Base-by-base conservation (phyloP, 2,113 vertebrate genomes). In the Petaurus breviceps region DNA sequence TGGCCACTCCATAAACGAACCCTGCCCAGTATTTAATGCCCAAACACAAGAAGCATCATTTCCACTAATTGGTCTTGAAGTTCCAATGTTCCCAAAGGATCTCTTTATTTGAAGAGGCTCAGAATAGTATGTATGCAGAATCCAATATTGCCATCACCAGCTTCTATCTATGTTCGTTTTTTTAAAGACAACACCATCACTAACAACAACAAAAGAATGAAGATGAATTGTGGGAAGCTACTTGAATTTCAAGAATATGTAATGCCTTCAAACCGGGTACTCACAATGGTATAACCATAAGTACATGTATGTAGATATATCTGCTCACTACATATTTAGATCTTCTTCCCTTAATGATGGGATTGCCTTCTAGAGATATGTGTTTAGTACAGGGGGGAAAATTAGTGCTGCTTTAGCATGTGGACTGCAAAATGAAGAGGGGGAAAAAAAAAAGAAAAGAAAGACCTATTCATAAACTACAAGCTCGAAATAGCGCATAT, bases 1-100 rank as follows among this genome's bases (percentile, higher is more conserved):
- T 97, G 98, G 97, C 97, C 89, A 97, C 98, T 98, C 98, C 98
- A 98, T 98, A 99, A 98, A 97, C 97, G 98, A 98, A 97, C 98
- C 98, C 98, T 98, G 98, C 98, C 98, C 98, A 98, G 98, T 98
- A 97, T 97, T 98, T 99, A 98, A 98, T 98, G 98, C 98, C 98
- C 98, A 98, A 98, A 99, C 98, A 99, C 97, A 98, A 99, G 98
- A 98, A 98, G 97, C 97, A 94, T 98, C 98, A 98, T 98, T 98
- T 98, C 97, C 97, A 98, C 98, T 99, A 99, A 99, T 99, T 99
- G 98, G 98, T 99, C 98, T 97, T 99, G 98, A 99, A 98, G 98
- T 96, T 96, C 98, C 98, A 98, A 98, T 90, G 51, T 98, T 99
- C 98, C 98, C 98, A 99, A 98, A 98, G 97, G 97, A 97, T 96